Evolutionary conservation across 2,888 invertebrate species (phyloP), one percentile per base, ranked within the genome.

Genomic region (Cantharis lateralis): DNA sequence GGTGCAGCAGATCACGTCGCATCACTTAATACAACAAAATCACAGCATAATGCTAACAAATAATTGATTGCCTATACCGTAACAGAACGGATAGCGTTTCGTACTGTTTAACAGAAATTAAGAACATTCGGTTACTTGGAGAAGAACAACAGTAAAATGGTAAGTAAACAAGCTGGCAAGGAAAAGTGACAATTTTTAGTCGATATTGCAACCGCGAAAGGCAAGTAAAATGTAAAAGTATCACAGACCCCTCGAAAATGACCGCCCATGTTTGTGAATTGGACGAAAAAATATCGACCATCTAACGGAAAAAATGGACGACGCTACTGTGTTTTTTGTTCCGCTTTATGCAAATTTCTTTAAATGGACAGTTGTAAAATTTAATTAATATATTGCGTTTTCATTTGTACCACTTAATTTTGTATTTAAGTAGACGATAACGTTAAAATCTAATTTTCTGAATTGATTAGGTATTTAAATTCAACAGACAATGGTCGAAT

Each of bases 31-130:
- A 20, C 18, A 66, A 66, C 64, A 66, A 66, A 66, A 66, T 66
- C 64, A n/a, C 24, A 66, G 24, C 20, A n/a, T 63, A 63, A 24
- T 66, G 64, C 20, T 66, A 66, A 66, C 18, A 66, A 66, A 66
- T 66, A 66, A 66, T 66, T 66, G 64, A 66, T 66, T 66, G 24
- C 64, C 64, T 18, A 66, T 66, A 66, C 64, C 64, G 64, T 66
- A 66, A 66, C 64, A 66, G 64, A 66, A 66, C 64, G 64, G 64
- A 66, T 66, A 66, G 24, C 64, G 64, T 66, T 66, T 66, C 64
- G 64, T 66, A 66, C 64, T 66, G 64, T 66, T 66, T 66, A 66
- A 24, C 64, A 66, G 20, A 66, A 66, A 66, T 66, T 66, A 66
- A 66, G 64, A 18, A 24, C 64, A 66, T 66, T 66, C 64, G 64